Evolutionary conservation across 2,113 vertebrate genomes (phyloP), one percentile per base, ranked within the genome.

Genomic region (Beaufortia kweichowensis): DNA sequence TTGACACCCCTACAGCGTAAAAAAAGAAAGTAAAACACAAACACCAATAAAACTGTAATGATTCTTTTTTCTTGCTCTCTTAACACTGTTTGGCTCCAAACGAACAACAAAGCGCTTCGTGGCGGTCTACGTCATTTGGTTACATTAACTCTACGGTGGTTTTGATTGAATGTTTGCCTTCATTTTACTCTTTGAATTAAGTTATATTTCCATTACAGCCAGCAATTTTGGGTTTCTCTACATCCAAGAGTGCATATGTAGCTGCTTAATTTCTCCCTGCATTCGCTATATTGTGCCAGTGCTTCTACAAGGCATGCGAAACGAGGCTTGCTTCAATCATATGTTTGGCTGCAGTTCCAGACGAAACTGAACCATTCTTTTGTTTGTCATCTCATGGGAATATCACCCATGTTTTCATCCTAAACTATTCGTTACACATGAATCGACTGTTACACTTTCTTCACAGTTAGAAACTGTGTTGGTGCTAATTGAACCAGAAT

Each of bases 31-130:
- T 28, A 59, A 74, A 31, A 77, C 69, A 85, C 74, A 87, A 86
- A 84, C 83, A 74, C 64, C 76, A 88, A 85, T 86, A 86, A 86
- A 87, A 71, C 62, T 78, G 50, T 60, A 88, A 86, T 82, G 83
- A 84, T 85, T 59, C 39, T 61, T 60, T 85, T 69, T 62, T 80
- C 83, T 75, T 5, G 53, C 31, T 72, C 80, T 65, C 19, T 66
- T 68, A 84, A 82, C 46, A 48, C 63, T 85, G 75, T 84, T 74
- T 48, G 69, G 67, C 84, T 71, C 74, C 56, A 77, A 85, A 88
- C 79, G 73, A 87, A 86, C 81, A 88, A 79, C 86, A 88, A 82
- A 84, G 48, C 50, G 67, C 60, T 83, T 81, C 75, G 65, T 77
- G 62, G 9, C 65, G 60, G 43, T 39, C 8, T 1, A 82, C 39